Conservation (phyloP, 2,113 vertebrate genomes). For the Astur gentilis region DNA sequence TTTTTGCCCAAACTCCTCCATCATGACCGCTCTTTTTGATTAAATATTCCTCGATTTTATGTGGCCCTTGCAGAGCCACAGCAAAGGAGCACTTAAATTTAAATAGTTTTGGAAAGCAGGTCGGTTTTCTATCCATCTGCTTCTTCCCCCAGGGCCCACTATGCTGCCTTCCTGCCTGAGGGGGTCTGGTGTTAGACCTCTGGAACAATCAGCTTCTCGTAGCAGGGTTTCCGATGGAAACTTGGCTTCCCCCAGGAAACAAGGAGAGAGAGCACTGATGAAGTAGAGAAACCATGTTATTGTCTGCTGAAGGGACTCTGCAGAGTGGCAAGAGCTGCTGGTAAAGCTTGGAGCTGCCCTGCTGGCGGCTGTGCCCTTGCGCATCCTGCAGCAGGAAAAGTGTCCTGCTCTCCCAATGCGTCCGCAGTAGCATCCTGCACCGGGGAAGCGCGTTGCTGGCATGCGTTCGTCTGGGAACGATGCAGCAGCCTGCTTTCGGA, state of each 20-base stretch:
- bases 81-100: neutral
- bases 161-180: neutral
- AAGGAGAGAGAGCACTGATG: neutral
- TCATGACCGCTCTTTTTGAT: neutral
- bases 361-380: rapidly evolving
- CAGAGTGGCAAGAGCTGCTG: neutral
- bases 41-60: neutral
- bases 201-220: neutral
- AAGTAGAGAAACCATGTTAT: neutral
- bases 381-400: neutral
- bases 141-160: neutral
- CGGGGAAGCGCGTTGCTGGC: rapidly evolving
- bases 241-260: neutral
- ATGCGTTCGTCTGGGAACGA: rapidly evolving
- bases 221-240: neutral
- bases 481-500: neutral
- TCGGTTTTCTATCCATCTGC: neutral
- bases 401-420: neutral
- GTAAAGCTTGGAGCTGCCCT: neutral
- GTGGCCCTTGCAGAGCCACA: neutral
- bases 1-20: neutral
- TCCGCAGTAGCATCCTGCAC: rapidly evolving
- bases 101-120: neutral
- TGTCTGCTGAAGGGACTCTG: neutral
- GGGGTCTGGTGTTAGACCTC: neutral